Base-by-base conservation (phyloP, 2,888 invertebrate species). In the Aquatica leii region DNA sequence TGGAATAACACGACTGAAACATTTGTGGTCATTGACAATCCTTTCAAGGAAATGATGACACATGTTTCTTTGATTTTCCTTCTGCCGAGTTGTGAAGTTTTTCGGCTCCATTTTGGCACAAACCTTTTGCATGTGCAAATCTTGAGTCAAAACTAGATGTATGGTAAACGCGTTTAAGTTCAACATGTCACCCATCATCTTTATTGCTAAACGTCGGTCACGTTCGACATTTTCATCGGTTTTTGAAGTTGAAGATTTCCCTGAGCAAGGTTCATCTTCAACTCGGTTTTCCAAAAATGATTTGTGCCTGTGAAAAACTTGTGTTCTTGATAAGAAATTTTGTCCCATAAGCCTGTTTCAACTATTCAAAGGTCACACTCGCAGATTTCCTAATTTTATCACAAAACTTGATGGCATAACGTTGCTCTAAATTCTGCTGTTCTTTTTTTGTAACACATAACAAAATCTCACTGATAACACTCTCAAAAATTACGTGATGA, bases 31-130 rank as follows among this genome's bases (percentile, higher is more conserved):
- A 46, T 63, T 63, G 24, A 20, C 49, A 17, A 53, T 56, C 18
- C 58, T 48, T 18, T 62, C 60, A 21, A 62, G 62, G 54, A 65
- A 11, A 37, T 12, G 4, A 37, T 5, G 40, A 24, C 54, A 53
- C 53, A 52, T 37, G 55, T 51, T 53, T 41, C 11, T 37, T 37
- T 12, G 37, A 37, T 49, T 65, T 49, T 53, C 62, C 55, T 59
- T 59, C 59, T 63, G 56, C 14, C 62, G 49, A 46, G 52, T 37
- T 15, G 62, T 56, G 61, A 69, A 64, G 54, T 66, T 64, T 62
- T 68, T 66, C 20, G 63, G 66, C 37, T 59, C 68, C 68, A 68
- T 66, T 40, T 64, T 63, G 14, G 63, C 41, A 51, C 68, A 69
- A 14, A 57, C 37, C 34, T 65, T 57, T 52, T 43, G n/a, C 60